Percentiles rank a stretch among this genome's conserved stretches.
These are phyloP conservation scores for Aplochiton taeniatus DNA, from an alignment of 2,797 vertebrate species.

Conservation along the genomic window DNA sequence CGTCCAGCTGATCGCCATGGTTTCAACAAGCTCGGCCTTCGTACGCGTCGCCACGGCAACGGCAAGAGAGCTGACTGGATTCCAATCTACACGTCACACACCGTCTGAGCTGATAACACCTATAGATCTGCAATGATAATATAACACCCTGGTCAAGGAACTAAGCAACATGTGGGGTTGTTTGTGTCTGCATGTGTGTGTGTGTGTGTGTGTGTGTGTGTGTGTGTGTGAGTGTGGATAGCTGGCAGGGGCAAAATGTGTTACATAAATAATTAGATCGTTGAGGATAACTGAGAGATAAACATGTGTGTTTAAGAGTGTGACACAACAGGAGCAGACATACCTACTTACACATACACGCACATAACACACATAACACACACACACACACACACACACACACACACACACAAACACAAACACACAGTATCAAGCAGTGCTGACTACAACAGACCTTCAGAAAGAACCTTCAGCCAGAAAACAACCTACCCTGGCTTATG, in stretches of 20 bases:
- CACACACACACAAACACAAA: slow-evolving; percentile 1
- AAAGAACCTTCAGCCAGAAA: slow-evolving; percentile 47
- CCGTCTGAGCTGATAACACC: background rate
- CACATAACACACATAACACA: slow-evolving; percentile 7
- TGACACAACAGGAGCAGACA: slow-evolving; percentile 14
- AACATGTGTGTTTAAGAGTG: background rate
- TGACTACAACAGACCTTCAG: slow-evolving; percentile 43
- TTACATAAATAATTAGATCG: no score
- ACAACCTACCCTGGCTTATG: slow-evolving; percentile 38
- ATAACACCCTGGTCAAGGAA: no score
- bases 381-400: slow-evolving; percentile 9
- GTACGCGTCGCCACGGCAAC: no score
- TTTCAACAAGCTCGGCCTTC: no score
- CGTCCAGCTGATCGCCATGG: no score
- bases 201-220: background rate
- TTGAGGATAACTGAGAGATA: no score
- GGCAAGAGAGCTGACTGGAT: no score
- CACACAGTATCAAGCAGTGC: slow-evolving; percentile 11
- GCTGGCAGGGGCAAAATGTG: no score
- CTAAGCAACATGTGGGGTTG: no score
- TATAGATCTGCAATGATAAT: background rate
- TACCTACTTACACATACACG: slow-evolving; percentile 4
- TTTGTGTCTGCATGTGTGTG: slow-evolving; percentile 2
- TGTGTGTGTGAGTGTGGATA: no score
- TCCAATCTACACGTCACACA: no score